Evolutionary conservation across 2,113 vertebrate genomes (phyloP), one percentile per base, ranked within the genome.

Genomic region (Tupaia tana): DNA sequence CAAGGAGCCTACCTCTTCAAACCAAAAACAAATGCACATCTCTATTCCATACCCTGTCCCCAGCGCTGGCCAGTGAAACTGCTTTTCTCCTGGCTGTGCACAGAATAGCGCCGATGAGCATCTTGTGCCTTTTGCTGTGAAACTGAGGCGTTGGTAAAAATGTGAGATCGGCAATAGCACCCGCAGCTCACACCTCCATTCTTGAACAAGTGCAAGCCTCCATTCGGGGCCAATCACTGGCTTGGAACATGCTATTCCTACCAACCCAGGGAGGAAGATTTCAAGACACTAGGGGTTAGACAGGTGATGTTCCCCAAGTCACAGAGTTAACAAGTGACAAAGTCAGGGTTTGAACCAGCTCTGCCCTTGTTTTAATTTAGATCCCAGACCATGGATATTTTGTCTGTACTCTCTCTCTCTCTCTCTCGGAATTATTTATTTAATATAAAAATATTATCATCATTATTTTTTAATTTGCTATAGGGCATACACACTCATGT

Each of bases 11-110:
- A 71, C 80, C 83, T 89, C 89, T 87, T 96, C 95, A 86, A 97
- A 98, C 98, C 96, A 95, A 98, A 98, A 96, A 93, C 92, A 98
- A 98, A 97, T 96, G 97, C 96, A 93, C 90, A 94, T 83, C 88
- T 96, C 92, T 91, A 19, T 93, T 96, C 90, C 56, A 84, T 63
- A n/a, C 29, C 22, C 31, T 16, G 27, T 74, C 80, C 92, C 97
- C 95, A 92, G 74, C 69, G 34, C 90, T 77, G 31, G 78, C 66
- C 95, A n/a, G 31, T 91, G 89, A 96, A 96, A 7, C 3, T 81
- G 84, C 74, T 97, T 96, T 81, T 97, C 94, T 93, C 93, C 88
- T 93, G n/a, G 6, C 52, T 90, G 58, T 82, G 88, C 25, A 22
- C 13, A 88, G 67, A 96, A 59, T 82, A 86, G 90, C 58, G 18